A percentile compares a stretch with the other conserved stretches of the same genome.
Evolutionary conservation across 2,797 vertebrate species (phyloP).

Genomic region (Huso huso): DNA sequence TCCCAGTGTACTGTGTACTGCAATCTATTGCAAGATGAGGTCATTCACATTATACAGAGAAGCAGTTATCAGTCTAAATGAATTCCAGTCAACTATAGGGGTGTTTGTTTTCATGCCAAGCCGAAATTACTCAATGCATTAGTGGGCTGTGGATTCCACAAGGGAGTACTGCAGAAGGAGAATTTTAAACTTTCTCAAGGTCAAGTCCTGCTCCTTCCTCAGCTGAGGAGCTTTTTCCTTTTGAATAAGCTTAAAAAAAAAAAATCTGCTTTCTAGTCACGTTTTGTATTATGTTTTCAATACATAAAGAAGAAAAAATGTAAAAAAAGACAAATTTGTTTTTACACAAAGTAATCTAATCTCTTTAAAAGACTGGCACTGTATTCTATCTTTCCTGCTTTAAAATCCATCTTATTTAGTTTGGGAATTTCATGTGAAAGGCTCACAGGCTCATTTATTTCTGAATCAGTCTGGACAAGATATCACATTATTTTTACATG

Average conservation of each 20-base stretch:
- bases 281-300: too few relatives aligned
- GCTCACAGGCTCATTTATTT: too few relatives aligned
- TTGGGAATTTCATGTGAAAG: too few relatives aligned
- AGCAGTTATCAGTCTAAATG: not conserved
- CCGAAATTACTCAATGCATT: conserved; percentile 1
- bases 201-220: not conserved
- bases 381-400: too few relatives aligned
- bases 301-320: too few relatives aligned
- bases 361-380: too few relatives aligned
- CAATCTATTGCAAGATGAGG: not conserved
- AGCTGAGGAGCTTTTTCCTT: not conserved
- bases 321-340: not conserved
- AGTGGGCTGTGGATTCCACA: not conserved
- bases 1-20: not conserved
- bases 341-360: not conserved
- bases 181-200: conserved; percentile 4
- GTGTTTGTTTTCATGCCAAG: conserved; percentile 4
- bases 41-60: conserved; percentile 4
- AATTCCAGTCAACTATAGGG: not conserved
- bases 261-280: not conserved
- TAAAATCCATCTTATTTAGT: too few relatives aligned
- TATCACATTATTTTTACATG: too few relatives aligned
- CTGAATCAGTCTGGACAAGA: too few relatives aligned
- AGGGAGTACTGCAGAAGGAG: not conserved
- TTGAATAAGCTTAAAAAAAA: not conserved